Evolutionary conservation across 2,113 vertebrate species (phyloP), one percentile per base, ranked within the genome.

Genomic region (Numenius arquata): DNA sequence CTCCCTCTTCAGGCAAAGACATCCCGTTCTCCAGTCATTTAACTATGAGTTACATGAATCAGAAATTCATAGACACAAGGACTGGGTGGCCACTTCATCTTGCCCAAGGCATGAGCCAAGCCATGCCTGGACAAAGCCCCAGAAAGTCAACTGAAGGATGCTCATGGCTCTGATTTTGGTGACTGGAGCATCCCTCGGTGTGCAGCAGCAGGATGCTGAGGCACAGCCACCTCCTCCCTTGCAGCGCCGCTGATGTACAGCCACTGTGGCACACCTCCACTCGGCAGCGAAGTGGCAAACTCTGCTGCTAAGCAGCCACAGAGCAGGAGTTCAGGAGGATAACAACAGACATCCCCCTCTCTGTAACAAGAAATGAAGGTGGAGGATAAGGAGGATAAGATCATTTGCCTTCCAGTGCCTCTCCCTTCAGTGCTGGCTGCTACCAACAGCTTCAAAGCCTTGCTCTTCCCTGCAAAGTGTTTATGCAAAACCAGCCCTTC

Each of bases 391-490:
- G 52, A 52, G 29, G 75, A 76, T 38, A 85, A 89, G 74, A 76
- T 73, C 15, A 67, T 78, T 40, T 76, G 85, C 92, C 79, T 97
- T 82, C 52, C 79, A 94, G 95, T 63, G 3, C 68, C 74, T 87
- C 68, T 92, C 63, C 73, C 75, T 55, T 83, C 7, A 0, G 30
- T 5, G 72, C 73, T 43, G 62, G 56, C 82, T 93, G 85, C 70
- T 82, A 48, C 82, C n/a, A 6, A 82, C 45, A 72, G 84, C 92
- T 95, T 95, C 94, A 96, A 95, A 96, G 85, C 72, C 32, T 58
- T 13, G 59, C n/a, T 81, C 48, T 94, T 78, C 61, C 72, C 90
- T 74, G 79, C 65, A 17, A 90, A 96, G 70, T 74, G 79, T 91
- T 96, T 95, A 92, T 87, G 89, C 58, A 70, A 84, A 88, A 95